Evolutionary conservation across 2,113 vertebrate species (phyloP).

Genomic region (Coptodon bakossiorum): DNA sequence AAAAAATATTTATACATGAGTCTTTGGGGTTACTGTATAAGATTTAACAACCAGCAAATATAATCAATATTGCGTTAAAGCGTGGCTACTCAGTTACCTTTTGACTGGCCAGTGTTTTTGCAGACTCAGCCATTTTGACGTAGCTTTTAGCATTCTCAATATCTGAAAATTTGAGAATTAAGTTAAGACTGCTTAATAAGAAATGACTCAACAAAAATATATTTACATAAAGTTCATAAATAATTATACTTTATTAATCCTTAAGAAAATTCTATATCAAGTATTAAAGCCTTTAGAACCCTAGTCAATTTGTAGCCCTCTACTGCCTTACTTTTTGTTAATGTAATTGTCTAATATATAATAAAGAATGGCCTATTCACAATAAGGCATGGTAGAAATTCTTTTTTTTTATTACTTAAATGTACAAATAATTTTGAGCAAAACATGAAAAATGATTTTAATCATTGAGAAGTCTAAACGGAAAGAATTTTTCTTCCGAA

Average conservation of each 20-base stretch:
- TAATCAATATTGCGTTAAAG: neutral
- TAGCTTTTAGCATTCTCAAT: slow-evolving; percentile 88
- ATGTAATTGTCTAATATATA: neutral
- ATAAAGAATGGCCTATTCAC: neutral
- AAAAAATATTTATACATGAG: neutral
- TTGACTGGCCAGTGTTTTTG: slow-evolving; percentile 79
- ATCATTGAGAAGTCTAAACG: neutral
- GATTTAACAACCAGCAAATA: neutral
- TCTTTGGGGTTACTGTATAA: neutral
- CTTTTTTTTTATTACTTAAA: neutral
- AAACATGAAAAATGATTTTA: neutral
- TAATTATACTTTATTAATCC: neutral
- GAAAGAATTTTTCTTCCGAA: neutral
- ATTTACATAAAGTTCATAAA: neutral
- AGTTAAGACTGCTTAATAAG: neutral
- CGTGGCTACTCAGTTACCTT: slow-evolving; percentile 70
- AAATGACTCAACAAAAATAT: neutral
- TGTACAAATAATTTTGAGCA: neutral
- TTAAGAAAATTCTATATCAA: neutral
- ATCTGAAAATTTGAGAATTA: slow-evolving; percentile 69
- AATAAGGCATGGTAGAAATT: neutral
- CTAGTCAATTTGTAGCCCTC: neutral
- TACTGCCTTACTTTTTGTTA: neutral
- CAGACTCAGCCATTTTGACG: slow-evolving; percentile 89
- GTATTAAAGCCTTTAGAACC: neutral